These are phyloP conservation scores for Oreohelix idahoensis DNA, from an alignment of 1,140 invertebrate species.

Conservation along the genomic window DNA sequence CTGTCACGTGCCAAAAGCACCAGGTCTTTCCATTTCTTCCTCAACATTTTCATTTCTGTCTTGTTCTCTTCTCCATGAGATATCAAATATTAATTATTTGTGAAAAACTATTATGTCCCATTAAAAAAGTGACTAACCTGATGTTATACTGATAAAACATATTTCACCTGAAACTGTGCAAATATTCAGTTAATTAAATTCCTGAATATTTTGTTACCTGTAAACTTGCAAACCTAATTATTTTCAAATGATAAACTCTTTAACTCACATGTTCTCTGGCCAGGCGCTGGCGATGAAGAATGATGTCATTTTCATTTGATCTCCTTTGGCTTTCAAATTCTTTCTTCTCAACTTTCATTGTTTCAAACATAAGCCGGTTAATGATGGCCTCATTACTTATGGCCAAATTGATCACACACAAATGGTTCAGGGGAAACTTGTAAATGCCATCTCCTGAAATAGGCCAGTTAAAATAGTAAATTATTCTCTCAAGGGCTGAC, in stretches of 20 bases:
- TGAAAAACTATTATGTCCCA: no score
- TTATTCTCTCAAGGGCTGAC: no score
- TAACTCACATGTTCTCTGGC: constrained; percentile 67
- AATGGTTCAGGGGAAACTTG: constrained; percentile 61
- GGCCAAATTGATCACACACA: constrained; percentile 70
- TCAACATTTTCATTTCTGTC: no score
- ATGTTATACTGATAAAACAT: no score
- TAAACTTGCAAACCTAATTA: not conserved
- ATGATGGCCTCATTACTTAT: constrained; percentile 69
- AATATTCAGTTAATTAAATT: no score
- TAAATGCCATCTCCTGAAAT: constrained; percentile 64
- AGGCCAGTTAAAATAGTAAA: not conserved
- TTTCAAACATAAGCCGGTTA: constrained; percentile 64
- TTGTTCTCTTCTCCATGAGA: no score
- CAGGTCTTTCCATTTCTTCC: no score
- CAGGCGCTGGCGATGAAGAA: constrained; percentile 65
- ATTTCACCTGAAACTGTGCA: no score
- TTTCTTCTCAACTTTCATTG: constrained; percentile 68
- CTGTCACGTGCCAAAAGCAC: no score
- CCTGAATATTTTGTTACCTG: no score
- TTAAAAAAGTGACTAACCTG: no score
- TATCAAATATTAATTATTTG: no score
- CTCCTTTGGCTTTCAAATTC: constrained; percentile 70
- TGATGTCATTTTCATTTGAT: constrained; percentile 70
- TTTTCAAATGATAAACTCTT: not conserved